Base-by-base conservation (phyloP, 2,797 vertebrate genomes). In the Pseudotriccus pelzelni region DNA sequence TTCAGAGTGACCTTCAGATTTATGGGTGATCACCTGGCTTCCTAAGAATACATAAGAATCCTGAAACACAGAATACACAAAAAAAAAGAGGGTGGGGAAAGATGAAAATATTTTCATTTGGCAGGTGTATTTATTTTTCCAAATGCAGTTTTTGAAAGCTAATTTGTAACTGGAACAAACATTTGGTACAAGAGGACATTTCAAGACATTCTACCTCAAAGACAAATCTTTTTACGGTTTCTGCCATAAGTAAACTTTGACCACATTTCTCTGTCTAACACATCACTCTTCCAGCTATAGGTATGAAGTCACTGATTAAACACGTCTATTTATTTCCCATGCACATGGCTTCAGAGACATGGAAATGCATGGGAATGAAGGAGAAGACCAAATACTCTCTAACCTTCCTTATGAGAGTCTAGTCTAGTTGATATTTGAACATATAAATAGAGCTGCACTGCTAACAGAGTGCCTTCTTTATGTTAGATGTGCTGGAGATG, bases 401-500 rank as follows among this genome's bases (percentile, higher is more conserved):
- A n/a, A 69, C 5, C 3, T 82, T 60, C 11, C 52, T 59, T 28
- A 11, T 43, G 59, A 69, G 34, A 2, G 7, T 80, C 22, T 82
- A 62, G 41, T 41, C 52, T 79, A 74, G 58, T 36, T 83, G 60
- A 43, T 5, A 21, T 53, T 28, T 72, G 36, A 69, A n/a, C 10
- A 74, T 3, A 52, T 16, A 75, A 89, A 36, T 64, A 41, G 46
- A 75, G 32, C 30, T 22, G 10, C 21, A 76, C 9, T 15, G 16
- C 43, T 63, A 94, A 82, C 27, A 89, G 56, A 59, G 55, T 82
- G 84, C 36, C 37, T 93, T 91, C 76, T 80, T 36, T 21, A 83
- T 49, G 75, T 62, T 74, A 78, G 56, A 78, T 94, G 90, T 88
- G 36, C 22, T 94, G 69, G 43, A 93, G 82, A 91, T 94, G 88